Evolutionary conservation across 2,888 invertebrate genomes (phyloP).

Genomic region (Hetaerina titia): DNA sequence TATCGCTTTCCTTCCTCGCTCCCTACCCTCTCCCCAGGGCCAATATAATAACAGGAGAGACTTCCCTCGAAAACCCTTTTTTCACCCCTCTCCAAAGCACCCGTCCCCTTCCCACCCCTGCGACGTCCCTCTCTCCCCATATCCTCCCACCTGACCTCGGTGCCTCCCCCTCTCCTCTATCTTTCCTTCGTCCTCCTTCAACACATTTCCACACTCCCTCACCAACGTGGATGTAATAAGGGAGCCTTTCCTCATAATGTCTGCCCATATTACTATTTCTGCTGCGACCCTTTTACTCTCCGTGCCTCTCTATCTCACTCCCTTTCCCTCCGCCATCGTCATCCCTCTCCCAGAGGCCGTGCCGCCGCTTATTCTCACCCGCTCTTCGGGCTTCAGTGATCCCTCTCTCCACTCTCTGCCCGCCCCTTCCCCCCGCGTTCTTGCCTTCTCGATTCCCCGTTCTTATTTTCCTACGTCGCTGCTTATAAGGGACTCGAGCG

Average conservation of each 20-base stretch:
- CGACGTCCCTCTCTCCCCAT: neutral
- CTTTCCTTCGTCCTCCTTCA: neutral
- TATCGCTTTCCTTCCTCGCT: neutral
- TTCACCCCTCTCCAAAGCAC: neutral
- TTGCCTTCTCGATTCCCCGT: neutral
- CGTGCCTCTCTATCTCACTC: neutral
- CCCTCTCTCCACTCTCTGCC: neutral
- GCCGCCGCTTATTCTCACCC: neutral
- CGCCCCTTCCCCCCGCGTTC: neutral
- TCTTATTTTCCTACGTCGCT: neutral
- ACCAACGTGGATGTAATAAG: conserved; percentile 32
- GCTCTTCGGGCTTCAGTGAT: neutral
- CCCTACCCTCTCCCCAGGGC: neutral
- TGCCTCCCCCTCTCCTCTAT: neutral
- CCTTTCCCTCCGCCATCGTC: neutral
- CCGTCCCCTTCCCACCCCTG: neutral
- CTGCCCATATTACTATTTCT: conserved; percentile 39
- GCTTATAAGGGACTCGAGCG: neutral
- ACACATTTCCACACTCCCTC: neutral
- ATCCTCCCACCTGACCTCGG: neutral
- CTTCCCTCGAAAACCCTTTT: neutral
- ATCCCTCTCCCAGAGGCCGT: neutral
- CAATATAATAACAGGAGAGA: conserved; percentile 60
- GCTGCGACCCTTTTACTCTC: neutral
- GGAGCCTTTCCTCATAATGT: conserved; percentile 51